Evolutionary conservation across 2,113 vertebrate species (phyloP), one percentile per base, ranked within the genome.

Genomic region (Amazona guildingii): DNA sequence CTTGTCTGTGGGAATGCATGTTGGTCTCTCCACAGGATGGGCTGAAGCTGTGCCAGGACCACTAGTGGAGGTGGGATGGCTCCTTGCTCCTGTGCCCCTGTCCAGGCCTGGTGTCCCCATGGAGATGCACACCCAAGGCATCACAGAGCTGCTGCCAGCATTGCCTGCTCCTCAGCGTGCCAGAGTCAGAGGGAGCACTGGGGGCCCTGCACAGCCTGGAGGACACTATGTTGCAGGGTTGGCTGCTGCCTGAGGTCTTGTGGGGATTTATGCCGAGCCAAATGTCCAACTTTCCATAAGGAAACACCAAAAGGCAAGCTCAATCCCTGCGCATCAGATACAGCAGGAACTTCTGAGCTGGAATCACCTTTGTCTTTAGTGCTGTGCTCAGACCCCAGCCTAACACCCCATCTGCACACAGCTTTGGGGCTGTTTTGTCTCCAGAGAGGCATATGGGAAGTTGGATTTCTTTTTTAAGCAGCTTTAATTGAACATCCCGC

Each of bases 401-500:
- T 48, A 83, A 67, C 82, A 74, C 52, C 79, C 52, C 8, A 6
- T n/a, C n/a, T 67, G 68, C 0, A 0, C 54, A 52, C 63, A 16
- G 90, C 84, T 91, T 83, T 80, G 84, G 88, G 83, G 62, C n/a
- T 70, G 37, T 52, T 73, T 68, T 39, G 25, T 39, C 78, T 67
- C 63, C 46, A 16, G 20, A 12, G 78, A 77, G 87, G 87, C 95
- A 91, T 88, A 95, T 93, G 96, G 95, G 48, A 95, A 85, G 84
- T 87, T 94, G 91, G 95, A 96, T 97, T 94, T 96, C 94, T 86
- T 90, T 94, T 90, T 83, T 96, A 97, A 97, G 95, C 92, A 92
- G 95, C 93, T 97, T 97, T 97, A 94, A 96, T 83, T 92, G 91
- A 97, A 95, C 91, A 88, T 91, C 86, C 92, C 52, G 66, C 44